Base-by-base conservation (phyloP, 2,113 vertebrate species). In the Mus pahari region DNA sequence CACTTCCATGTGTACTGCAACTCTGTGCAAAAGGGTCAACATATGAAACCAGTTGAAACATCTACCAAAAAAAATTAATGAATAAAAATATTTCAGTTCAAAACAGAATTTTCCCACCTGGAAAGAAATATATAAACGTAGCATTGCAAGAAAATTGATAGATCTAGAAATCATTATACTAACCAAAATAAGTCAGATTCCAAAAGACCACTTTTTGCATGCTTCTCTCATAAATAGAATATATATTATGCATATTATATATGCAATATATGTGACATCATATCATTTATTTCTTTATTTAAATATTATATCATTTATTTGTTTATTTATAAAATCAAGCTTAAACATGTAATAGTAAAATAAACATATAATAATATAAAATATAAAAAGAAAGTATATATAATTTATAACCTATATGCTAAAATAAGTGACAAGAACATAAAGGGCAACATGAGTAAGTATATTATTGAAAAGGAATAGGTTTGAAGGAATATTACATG, bases 381-480 rank as follows among this genome's bases (percentile, higher is more conserved):
- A 45, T 84, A 6, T 64, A 64, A 64, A 14, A 84, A 45, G 28
- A 45, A 31, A 64, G 14, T 16, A 62, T 60, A 62, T 10, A 16
- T 84, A 64, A 9, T 64, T 64, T 45, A 64, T 45, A 64, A 19
- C 14, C 7, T 84, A 64, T 31, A 31, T 5, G 13, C 10, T 77
- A 81, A 92, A 93, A 92, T 26, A 91, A 87, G 89, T 74, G 39
- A 73, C 22, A 70, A 39, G 19, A 62, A 11, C 13, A 93, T 48
- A 86, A 36, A 89, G 7, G 22, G 39, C 50, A 74, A 36, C 33
- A 71, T 20, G 36, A 19, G 22, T 33, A 92, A 58, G 9, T 24
- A 5, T 33, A 73, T 31, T 75, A 53, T 42, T 91, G 58, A 7
- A 86, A 68, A 91, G 31, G 75, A 62, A 45, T 64, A 88, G 48